Evolutionary conservation across 1,140 invertebrate species (phyloP), one percentile per base, ranked within the genome.

Genomic region (Caenorhabditis tropicalis): DNA sequence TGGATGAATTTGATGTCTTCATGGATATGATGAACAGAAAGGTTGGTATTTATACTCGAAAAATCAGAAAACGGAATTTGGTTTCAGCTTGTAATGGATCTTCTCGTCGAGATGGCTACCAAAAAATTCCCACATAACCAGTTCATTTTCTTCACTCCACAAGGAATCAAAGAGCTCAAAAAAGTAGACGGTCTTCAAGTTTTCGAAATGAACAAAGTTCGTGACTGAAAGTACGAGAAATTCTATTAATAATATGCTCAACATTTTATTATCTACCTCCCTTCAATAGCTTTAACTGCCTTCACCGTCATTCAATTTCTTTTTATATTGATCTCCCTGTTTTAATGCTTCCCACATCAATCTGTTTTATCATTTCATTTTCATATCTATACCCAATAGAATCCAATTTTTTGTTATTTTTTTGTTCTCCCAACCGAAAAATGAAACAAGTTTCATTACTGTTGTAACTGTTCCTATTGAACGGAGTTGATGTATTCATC

Each of bases 1-100:
- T 99, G 56, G 97, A 99, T 91, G 97, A 99, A 93, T 98, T 98
- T 92, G 97, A 99, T 91, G 96, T 99, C 0, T 99, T 96, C 91
- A 98, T 99, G 95, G 96, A 90, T 74, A 87, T 86, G 84, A 51
- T 89, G 60, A 90, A 87, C 53, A 84, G 89, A 84, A 86, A 83
- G 80, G 84, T 82, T n/a, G 10, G 83, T 10, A 27, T 24, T 83
- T 46, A 10, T 48, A 49, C 39, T 51, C 12, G 36, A 15, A 21
- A 56, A 15, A 29, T 4, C 16, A 51, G 29, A 1, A 48, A 16
- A 48, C 49, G 15, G 7, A 39, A 4, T 85, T n/a, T n/a, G n/a
- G n/a, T n/a, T 81, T 27, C 58, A 85, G 84, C 56, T 86, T n/a
- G 81, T 74, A 1, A 88, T 87, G 51, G 88, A 90, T 29, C 49